These are phyloP conservation scores for Orthonychiurus folsomi DNA, from an alignment of 2,888 invertebrate species.

Conservation along the genomic window DNA sequence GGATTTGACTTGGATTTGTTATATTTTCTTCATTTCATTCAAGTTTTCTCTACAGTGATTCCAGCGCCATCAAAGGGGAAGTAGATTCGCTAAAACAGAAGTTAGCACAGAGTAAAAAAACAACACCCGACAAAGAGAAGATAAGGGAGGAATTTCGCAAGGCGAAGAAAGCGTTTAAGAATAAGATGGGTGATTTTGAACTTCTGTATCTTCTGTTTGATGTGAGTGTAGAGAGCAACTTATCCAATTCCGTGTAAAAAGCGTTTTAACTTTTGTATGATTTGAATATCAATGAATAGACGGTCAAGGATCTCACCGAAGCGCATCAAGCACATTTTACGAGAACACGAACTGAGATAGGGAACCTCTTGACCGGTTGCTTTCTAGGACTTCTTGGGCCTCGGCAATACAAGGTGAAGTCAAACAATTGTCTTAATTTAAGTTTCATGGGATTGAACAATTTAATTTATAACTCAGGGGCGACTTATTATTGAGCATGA, in stretches of 20 bases:
- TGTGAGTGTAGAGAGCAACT: too few species aligned
- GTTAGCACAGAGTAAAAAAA: not conserved
- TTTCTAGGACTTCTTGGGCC: constrained; percentile 12
- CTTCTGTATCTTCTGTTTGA: not conserved
- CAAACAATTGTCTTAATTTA: not conserved
- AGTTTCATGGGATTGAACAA: not conserved
- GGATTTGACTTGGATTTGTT: not conserved
- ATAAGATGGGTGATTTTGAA: not conserved
- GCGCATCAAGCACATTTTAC: not conserved
- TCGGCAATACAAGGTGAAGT: constrained; percentile 17
- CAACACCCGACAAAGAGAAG: not conserved
- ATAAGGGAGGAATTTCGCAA: not conserved
- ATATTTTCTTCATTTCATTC: not conserved
- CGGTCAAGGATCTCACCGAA: not conserved
- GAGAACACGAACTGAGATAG: constrained; percentile 7
- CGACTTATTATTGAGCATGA: constrained; percentile 17
- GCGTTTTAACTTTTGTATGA: not conserved
- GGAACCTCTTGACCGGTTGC: constrained; percentile 12
- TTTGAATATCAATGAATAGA: not conserved
- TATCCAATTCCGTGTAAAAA: too few species aligned
- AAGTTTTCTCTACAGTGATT: too few species aligned
- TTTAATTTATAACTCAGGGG: constrained; percentile 16
- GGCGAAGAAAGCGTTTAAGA: not conserved
- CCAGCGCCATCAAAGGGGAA: not conserved
- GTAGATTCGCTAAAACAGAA: not conserved